Evolutionary conservation across 2,113 vertebrate genomes (phyloP), one percentile per base, ranked within the genome.

Genomic region (Semnornis frantzii): DNA sequence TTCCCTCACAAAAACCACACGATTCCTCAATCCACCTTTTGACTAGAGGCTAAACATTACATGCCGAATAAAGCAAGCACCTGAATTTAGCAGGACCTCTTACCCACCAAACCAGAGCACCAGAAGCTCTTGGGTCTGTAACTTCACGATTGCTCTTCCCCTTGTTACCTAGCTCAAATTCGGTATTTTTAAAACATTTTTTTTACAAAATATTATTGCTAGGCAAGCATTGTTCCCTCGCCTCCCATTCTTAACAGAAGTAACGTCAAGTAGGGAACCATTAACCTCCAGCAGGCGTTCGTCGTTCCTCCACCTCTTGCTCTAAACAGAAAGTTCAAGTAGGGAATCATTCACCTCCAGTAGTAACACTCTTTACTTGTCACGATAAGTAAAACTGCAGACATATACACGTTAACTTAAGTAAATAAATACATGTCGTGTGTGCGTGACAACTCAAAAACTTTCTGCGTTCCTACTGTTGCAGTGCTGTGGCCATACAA

Each of bases 21-120:
- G 4, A 7, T 12, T 54, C 21, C 58, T 57, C 10, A 0, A 30
- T 8, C 4, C 2, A 9, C 2, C 1, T 2, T 0, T 13, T 2
- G 1, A 3, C 0, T 13, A 6, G 16, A 11, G 13, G 34, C 31
- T 20, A 55, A 74, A 3, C 5, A 19, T 30, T 33, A 13, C 0
- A 2, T 54, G 6, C 19, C 63, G 65, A 50, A 34, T 20, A 21
- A n/a, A 57, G 27, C 0, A 0, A 23, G 23, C 7, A 50, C 25
- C 34, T 10, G 4, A 0, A 3, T 30, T 65, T 12, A 23, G 11
- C 31, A 71, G 46, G 16, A 18, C 5, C 5, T 17, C 25, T 18
- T 69, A 20, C 28, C 55, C 33, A 39, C 27, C 20, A n/a, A 18
- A 34, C 44, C 44, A 15, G 25, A 34, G 37, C 1, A 37, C 28